Evolutionary conservation across 2,113 vertebrate genomes (phyloP).

Genomic region (Dunckerocampus dactyliophorus): DNA sequence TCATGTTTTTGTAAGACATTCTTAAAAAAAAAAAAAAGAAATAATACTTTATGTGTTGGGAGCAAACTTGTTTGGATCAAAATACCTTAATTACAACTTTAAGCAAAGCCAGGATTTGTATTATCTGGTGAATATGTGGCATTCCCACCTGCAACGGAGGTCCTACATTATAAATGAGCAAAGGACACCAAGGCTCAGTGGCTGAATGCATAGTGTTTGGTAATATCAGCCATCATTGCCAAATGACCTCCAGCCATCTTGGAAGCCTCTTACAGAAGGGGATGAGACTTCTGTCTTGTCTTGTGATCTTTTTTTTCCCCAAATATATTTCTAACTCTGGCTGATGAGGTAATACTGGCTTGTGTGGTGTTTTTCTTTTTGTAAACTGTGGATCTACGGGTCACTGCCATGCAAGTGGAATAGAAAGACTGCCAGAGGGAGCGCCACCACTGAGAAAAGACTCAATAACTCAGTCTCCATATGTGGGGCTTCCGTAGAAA

Average conservation of each 20-base stretch:
- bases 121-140: constrained; percentile 54
- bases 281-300: constrained; percentile 1
- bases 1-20: constrained; percentile 61
- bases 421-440: constrained; percentile 39
- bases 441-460: constrained; percentile 11
- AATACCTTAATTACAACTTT: constrained; percentile 53
- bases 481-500: constrained; percentile 1
- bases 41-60: constrained; percentile 54
- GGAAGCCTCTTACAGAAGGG: constrained; percentile 2
- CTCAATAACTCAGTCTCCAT: background rate
- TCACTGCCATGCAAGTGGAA: constrained; percentile 59
- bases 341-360: constrained; percentile 29
- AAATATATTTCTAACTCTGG: constrained; percentile 32
- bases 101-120: constrained; percentile 51
- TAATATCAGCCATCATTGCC: constrained; percentile 29
- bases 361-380: constrained; percentile 13
- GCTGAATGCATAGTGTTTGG: constrained; percentile 30
- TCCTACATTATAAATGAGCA: constrained; percentile 54
- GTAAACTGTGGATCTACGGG: constrained; percentile 30
- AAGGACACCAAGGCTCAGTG: constrained; percentile 25
- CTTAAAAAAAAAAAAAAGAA: constrained; percentile 29
- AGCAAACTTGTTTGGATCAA: constrained; percentile 72
- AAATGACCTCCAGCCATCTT: constrained; percentile 24
- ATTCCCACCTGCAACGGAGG: constrained; percentile 65
- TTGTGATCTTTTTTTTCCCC: constrained; percentile 7